Evolutionary conservation across 2,113 vertebrate species (phyloP).

Genomic region (Tricholaema leucomelas): DNA sequence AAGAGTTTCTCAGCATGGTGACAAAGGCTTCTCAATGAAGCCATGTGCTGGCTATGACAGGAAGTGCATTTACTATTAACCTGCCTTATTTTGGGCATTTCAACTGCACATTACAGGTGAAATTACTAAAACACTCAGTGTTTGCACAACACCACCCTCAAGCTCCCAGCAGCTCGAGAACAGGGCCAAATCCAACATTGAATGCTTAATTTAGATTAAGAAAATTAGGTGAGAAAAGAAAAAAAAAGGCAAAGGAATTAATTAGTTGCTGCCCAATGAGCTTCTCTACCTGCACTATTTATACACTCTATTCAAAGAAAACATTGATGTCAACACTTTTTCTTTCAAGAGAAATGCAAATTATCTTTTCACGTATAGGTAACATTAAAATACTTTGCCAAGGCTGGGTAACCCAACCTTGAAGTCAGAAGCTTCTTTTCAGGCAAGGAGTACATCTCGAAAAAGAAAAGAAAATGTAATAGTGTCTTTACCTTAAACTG

Average conservation of each 20-base stretch:
- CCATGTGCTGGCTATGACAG: not conserved
- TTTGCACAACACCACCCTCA: slow-evolving; percentile 26
- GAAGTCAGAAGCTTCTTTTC: not conserved
- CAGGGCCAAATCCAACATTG: not conserved
- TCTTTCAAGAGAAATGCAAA: not conserved
- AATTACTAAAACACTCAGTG: not conserved
- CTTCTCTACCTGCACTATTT: not conserved
- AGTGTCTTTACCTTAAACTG: slow-evolving; percentile 87
- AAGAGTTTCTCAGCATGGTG: not conserved
- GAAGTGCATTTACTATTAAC: not conserved
- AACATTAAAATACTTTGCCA: not conserved
- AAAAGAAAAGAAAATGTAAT: not conserved
- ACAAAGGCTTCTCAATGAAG: not conserved
- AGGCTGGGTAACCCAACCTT: not conserved
- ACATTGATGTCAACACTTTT: not conserved
- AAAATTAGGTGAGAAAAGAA: not conserved
- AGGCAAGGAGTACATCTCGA: not conserved
- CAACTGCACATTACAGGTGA: not conserved
- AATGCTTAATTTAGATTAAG: not conserved
- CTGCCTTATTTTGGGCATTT: not conserved
- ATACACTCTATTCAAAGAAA: not conserved
- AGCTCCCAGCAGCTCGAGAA: not conserved
- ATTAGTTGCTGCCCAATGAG: not conserved
- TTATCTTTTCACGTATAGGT: not conserved
- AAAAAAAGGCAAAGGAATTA: not conserved